Evolutionary conservation across 2,888 invertebrate genomes (phyloP).

Genomic region (Stenchaetothrips biformis): DNA sequence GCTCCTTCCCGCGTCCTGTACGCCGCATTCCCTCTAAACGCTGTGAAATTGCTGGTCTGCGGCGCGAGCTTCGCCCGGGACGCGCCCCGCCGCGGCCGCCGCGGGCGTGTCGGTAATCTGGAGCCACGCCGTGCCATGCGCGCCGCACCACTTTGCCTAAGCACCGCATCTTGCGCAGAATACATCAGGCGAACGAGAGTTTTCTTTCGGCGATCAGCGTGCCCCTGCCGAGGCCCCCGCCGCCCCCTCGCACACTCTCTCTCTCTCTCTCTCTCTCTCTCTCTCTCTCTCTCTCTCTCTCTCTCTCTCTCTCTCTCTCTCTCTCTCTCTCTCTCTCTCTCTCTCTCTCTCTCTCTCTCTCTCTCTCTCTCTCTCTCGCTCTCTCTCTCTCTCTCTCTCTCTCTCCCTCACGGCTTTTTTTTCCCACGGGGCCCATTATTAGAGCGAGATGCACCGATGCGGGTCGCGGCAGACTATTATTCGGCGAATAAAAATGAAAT

Average conservation of each 20-base stretch:
- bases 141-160: background rate
- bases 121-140: background rate
- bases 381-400: background rate
- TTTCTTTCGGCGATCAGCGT: slow-evolving; percentile 9
- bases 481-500: no score
- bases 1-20: background rate
- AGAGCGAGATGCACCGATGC: background rate
- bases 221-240: background rate
- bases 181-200: slow-evolving; percentile 11
- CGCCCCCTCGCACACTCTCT: no score
- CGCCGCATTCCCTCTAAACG: slow-evolving; percentile 8
- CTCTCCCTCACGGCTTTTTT: background rate
- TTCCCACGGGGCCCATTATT: background rate
- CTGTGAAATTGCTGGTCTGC: slow-evolving; percentile 22
- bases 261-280: background rate
- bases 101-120: background rate
- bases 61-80: background rate
- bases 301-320: background rate
- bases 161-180: background rate
- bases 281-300: background rate
- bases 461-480: no score
- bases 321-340: background rate
- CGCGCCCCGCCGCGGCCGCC: background rate
- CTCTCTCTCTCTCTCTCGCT: background rate
- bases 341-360: background rate